Evolutionary conservation across 2,797 vertebrate species (phyloP).

Genomic region (Sebastes miniatus): DNA sequence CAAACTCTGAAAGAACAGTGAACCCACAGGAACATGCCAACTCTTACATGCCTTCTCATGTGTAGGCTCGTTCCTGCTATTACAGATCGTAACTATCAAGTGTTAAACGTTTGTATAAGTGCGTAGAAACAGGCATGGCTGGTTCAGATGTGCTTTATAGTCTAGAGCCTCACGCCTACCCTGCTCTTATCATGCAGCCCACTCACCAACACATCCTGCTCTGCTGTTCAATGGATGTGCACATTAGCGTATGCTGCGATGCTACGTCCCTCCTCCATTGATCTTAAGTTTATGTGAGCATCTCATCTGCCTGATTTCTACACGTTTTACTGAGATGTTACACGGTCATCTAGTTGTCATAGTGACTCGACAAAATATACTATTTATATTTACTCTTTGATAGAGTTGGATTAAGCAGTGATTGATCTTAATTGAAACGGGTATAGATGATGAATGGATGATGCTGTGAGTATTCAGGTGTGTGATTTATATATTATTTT

Average conservation of each 20-base stretch:
- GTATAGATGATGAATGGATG: background rate
- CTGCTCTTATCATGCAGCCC: constrained; percentile 59
- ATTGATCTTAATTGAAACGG: background rate
- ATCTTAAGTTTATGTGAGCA: constrained; percentile 8
- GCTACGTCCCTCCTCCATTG: constrained; percentile 9
- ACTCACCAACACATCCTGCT: constrained; percentile 66
- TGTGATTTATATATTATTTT: background rate
- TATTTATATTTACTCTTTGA: background rate
- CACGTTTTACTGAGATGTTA: background rate
- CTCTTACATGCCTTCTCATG: background rate
- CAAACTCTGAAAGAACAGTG: no score
- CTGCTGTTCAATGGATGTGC: constrained; percentile 40
- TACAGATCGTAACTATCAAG: constrained; percentile 49
- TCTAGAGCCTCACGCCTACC: constrained; percentile 54
- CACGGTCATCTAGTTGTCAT: constrained; percentile 41
- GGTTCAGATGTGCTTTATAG: constrained; percentile 44
- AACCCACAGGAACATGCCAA: background rate
- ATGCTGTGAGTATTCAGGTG: background rate
- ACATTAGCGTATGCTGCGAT: constrained; percentile 12
- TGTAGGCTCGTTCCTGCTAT: constrained; percentile 11
- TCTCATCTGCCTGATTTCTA: constrained; percentile 17
- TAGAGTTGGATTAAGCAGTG: background rate
- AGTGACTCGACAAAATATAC: constrained; percentile 6
- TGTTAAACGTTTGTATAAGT: constrained; percentile 32
- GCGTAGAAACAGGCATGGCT: constrained; percentile 25